Percentiles rank a stretch among this genome's conserved stretches.
These are phyloP conservation scores for Synodontis membranacea DNA, from an alignment of 2,113 vertebrate genomes.

Conservation along the genomic window DNA sequence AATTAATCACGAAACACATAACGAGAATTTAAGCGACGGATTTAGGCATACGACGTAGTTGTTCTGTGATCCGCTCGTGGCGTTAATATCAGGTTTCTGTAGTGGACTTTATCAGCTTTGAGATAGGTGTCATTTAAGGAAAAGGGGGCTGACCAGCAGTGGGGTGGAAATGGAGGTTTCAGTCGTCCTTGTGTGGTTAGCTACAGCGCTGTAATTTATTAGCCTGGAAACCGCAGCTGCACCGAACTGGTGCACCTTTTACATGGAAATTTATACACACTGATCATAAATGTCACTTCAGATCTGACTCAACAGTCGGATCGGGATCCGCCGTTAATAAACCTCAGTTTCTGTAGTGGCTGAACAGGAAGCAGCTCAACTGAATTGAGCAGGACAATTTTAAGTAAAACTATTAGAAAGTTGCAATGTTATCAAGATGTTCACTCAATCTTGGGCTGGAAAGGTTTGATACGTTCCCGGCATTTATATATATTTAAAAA, in stretches of 20 bases:
- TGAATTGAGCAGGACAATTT: neutral
- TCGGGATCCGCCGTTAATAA: neutral
- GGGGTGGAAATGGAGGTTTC: neutral
- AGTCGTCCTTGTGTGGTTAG: neutral
- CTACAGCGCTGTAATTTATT: neutral
- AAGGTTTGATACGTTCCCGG: neutral
- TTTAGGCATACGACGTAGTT: neutral
- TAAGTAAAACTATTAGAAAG: neutral
- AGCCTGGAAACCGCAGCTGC: neutral
- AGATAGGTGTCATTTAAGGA: neutral
- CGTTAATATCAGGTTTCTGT: neutral
- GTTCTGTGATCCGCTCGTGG: neutral
- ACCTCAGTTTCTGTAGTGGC: neutral
- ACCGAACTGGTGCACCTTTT: neutral
- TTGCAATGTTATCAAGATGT: neutral
- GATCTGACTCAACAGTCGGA: constrained; percentile 29
- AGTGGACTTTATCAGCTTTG: neutral
- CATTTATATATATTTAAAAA: neutral
- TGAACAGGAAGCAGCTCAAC: neutral
- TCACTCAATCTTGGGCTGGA: neutral
- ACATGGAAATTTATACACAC: neutral
- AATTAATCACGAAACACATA: neutral
- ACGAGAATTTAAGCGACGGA: neutral
- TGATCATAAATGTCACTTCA: neutral
- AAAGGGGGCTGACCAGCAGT: neutral